These are phyloP conservation scores for Otis tarda DNA, from an alignment of 2,113 vertebrate genomes.

Conservation along the genomic window DNA sequence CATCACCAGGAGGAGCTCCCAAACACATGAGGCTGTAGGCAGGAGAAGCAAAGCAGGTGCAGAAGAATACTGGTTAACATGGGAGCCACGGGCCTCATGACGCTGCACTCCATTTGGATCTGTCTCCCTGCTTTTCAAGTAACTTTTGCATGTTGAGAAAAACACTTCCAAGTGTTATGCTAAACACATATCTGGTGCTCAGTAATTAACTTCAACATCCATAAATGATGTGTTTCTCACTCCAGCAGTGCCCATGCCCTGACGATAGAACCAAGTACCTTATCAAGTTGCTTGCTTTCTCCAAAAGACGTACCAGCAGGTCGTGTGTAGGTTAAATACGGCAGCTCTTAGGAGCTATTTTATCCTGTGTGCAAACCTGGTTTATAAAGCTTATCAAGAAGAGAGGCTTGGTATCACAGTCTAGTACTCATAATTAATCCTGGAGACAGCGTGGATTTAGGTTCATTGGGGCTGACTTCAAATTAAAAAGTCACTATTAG, in stretches of 20 bases:
- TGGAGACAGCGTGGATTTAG: conserved; percentile 77
- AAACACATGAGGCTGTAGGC: background rate
- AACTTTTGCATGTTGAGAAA: background rate
- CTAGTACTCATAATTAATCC: conserved; percentile 82
- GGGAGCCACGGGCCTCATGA: background rate
- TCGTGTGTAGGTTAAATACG: background rate
- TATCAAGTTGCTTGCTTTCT: background rate
- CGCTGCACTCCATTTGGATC: background rate
- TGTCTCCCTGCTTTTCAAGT: background rate
- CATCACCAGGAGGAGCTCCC: background rate
- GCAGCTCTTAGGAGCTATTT: conserved; percentile 65
- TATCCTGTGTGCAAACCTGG: conserved; percentile 72
- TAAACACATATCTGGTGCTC: background rate
- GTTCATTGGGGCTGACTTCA: conserved; percentile 77
- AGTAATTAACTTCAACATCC: background rate
- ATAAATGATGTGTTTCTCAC: background rate
- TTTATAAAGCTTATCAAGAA: conserved; percentile 74
- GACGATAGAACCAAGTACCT: background rate
- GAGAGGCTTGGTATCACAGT: conserved; percentile 74
- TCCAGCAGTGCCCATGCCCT: background rate
- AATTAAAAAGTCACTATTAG: conserved; percentile 81
- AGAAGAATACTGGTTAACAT: background rate
- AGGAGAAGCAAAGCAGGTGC: background rate
- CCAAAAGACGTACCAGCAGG: background rate
- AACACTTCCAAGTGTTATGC: background rate